Evolutionary conservation across 1,140 invertebrate genomes (phyloP).

Genomic region (Periplaneta americana): DNA sequence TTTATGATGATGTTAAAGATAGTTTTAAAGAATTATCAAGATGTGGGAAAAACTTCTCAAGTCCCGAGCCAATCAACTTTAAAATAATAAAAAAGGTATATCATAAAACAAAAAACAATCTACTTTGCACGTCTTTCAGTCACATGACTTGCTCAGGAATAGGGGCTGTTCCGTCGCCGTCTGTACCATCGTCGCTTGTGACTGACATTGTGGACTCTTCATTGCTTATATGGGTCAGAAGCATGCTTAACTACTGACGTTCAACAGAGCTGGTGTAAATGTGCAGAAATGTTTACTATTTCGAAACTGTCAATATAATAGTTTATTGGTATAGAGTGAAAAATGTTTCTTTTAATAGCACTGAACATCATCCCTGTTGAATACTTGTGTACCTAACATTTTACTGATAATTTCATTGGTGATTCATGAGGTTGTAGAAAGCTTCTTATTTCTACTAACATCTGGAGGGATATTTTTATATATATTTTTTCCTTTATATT

Average conservation of each 20-base stretch:
- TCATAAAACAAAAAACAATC: neutral
- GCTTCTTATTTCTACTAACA: neutral
- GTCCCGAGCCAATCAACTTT: slow-evolving; percentile 8
- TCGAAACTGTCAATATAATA: too few species aligned
- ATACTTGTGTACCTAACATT: neutral
- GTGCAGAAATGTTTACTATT: neutral
- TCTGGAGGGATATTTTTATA: neutral
- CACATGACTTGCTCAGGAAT: slow-evolving; percentile 15
- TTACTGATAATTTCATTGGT: neutral
- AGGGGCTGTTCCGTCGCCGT: slow-evolving; percentile 9
- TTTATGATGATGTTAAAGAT: neutral
- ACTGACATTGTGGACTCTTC: neutral
- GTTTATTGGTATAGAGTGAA: too few species aligned
- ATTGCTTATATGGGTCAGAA: neutral
- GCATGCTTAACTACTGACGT: neutral
- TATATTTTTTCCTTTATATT: neutral
- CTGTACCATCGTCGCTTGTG: neutral
- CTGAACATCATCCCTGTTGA: neutral
- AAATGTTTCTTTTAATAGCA: too few species aligned
- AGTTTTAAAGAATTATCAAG: neutral
- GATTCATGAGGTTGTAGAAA: too few species aligned
- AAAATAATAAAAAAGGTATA: neutral
- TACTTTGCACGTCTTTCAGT: slow-evolving; percentile 10
- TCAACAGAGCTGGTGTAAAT: neutral
- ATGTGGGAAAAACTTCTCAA: neutral